A percentile compares a stretch with the other conserved stretches of the same genome.
Evolutionary conservation across 2,888 invertebrate genomes (phyloP).

Genomic region (Tiliacea citrago): DNA sequence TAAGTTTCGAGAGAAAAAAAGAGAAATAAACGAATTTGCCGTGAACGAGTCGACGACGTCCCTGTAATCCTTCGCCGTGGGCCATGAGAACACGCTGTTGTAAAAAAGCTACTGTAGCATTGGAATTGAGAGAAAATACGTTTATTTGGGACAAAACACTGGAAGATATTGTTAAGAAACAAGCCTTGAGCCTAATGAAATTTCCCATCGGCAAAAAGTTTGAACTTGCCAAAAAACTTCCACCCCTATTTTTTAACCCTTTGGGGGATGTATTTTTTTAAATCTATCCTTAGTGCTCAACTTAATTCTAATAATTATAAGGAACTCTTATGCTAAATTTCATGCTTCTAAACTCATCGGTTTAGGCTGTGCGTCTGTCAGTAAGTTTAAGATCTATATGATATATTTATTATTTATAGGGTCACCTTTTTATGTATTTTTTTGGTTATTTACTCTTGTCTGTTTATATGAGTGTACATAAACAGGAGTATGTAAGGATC

Average conservation of each 20-base stretch:
- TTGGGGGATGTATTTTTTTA: too few species aligned
- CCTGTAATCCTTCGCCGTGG: slow-evolving; percentile 71
- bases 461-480: too few species aligned
- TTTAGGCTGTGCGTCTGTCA: neutral
- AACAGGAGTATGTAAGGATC: too few species aligned
- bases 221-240: too few species aligned
- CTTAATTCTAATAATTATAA: too few species aligned
- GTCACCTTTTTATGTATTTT: too few species aligned
- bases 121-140: neutral
- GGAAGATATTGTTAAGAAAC: too few species aligned
- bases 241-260: too few species aligned
- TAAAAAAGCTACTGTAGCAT: neutral
- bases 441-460: too few species aligned
- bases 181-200: neutral
- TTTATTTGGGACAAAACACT: neutral
- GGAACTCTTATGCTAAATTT: neutral
- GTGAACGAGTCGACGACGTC: slow-evolving; percentile 71
- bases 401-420: too few species aligned
- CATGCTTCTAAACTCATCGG: neutral
- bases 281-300: neutral
- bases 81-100: slow-evolving; percentile 49
- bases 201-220: too few species aligned
- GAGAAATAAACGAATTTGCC: slow-evolving; percentile 79
- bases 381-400: too few species aligned
- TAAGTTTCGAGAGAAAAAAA: slow-evolving; percentile 77